phyloP scores from a whole-genome alignment of 2,888 invertebrate genomes.

The Mellilla xanthometata region DNA sequence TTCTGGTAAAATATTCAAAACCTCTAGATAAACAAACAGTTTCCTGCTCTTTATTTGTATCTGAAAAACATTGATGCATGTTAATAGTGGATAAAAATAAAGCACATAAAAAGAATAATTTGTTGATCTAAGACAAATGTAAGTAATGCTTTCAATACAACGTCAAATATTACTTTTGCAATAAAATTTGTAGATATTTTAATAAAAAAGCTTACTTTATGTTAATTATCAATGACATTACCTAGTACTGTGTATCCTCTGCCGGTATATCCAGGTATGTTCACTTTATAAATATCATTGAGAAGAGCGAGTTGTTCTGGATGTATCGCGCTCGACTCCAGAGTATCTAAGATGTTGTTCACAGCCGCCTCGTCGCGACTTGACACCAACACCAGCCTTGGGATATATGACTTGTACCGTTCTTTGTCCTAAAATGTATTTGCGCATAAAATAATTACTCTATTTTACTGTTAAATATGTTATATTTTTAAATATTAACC shows the following conservation, averaged over 20 bases:
- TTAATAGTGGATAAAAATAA: no score
- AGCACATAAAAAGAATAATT: no score
- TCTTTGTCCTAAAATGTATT: constrained; percentile 42
- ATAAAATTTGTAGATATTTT: no score
- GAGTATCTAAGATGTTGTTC: constrained; percentile 46
- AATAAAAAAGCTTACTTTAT: no score
- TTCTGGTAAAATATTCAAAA: constrained; percentile 38
- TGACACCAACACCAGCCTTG: constrained; percentile 74
- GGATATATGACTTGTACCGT: constrained; percentile 47
- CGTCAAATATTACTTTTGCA: no score
- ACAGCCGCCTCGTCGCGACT: constrained; percentile 78
- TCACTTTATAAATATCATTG: constrained; percentile 65
- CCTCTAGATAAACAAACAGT: constrained; percentile 37
- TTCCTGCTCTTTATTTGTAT: constrained; percentile 36
- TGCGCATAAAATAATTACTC: no score
- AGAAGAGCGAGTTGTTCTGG: constrained; percentile 71
- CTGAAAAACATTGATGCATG: no score
- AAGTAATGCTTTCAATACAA: no score
- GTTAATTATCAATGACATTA: constrained; percentile 23
- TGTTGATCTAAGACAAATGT: no score
- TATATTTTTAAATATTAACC: no score
- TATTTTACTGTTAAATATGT: no score
- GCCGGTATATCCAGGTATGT: constrained; percentile 82
- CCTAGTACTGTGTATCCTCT: constrained; percentile 83
- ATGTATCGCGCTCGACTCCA: constrained; percentile 52